Evolutionary conservation across 2,888 invertebrate genomes (phyloP).

Genomic region (Koerneria pararmatus): DNA sequence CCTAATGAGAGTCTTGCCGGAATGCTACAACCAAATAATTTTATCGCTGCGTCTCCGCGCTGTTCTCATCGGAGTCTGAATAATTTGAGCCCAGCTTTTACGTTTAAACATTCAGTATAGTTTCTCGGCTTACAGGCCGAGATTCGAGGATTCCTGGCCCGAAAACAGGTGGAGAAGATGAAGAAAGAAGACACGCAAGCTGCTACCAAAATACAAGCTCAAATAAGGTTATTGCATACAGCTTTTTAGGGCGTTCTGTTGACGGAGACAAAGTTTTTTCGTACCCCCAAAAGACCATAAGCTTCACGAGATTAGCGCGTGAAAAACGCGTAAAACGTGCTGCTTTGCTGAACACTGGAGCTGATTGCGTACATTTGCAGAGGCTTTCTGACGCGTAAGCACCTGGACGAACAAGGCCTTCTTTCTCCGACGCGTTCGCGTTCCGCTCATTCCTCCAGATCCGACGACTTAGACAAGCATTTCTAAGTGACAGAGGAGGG

Average conservation of each 20-base stretch:
- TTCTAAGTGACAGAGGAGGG: too few species aligned
- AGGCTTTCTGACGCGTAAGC: constrained; percentile 56
- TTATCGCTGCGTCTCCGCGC: too few species aligned
- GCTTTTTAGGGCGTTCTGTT: too few species aligned
- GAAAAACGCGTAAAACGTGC: too few species aligned
- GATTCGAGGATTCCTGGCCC: constrained; percentile 53
- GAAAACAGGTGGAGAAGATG: constrained; percentile 61
- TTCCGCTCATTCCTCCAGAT: constrained; percentile 48
- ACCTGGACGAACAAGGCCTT: constrained; percentile 51
- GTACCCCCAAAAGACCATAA: too few species aligned
- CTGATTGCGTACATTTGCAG: constrained; percentile 31
- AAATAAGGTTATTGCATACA: constrained; percentile 76
- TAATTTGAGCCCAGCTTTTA: too few species aligned
- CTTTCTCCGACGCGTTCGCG: constrained; percentile 51
- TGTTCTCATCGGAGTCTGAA: too few species aligned
- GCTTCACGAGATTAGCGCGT: too few species aligned
- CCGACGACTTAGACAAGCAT: constrained; percentile 34
- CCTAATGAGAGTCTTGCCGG: too few species aligned
- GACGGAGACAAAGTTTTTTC: too few species aligned
- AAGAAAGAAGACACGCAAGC: constrained; percentile 84
- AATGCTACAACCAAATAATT: too few species aligned
- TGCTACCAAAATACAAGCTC: constrained; percentile 85
- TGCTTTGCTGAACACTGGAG: neutral
- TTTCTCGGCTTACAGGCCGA: constrained; percentile 44
- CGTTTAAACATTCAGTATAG: neutral